A percentile compares a stretch with the other conserved stretches of the same genome.
These are phyloP conservation scores for Drosophila truncata DNA, from an alignment of 1,140 invertebrate species.

Conservation along the genomic window DNA sequence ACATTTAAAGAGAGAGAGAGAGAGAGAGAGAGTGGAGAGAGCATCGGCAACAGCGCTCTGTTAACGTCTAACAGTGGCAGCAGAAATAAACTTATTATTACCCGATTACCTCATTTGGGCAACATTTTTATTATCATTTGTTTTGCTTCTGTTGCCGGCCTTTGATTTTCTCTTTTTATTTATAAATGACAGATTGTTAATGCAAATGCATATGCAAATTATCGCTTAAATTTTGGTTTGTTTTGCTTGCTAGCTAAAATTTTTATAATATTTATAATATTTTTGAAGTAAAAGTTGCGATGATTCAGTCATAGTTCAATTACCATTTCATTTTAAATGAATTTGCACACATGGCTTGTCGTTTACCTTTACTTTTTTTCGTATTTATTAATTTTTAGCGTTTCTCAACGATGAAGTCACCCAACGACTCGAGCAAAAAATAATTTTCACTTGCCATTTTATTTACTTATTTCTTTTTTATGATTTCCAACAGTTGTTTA, in stretches of 20 bases:
- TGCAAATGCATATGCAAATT: conserved; percentile 55
- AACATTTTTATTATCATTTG: conserved; percentile 64
- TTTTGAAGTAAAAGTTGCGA: conserved; percentile 1
- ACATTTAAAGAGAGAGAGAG: conserved; percentile 20
- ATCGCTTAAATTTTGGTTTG: conserved; percentile 25
- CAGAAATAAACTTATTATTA: conserved; percentile 81
- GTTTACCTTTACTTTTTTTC: conserved; percentile 23
- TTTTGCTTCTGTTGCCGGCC: conserved; percentile 43
- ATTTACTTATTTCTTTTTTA: conserved; percentile 45
- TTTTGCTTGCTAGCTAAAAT: conserved; percentile 27
- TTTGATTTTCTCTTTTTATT: conserved; percentile 36
- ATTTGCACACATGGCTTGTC: conserved; percentile 27
- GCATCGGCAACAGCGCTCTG: conserved; percentile 49
- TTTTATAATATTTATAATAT: conserved; percentile 10
- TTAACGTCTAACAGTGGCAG: conserved; percentile 53
- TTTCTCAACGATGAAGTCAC: conserved; percentile 47
- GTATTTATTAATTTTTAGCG: conserved; percentile 20
- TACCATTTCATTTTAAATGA: conserved; percentile 23
- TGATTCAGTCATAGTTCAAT: conserved; percentile 37
- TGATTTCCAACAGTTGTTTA: conserved; percentile 38
- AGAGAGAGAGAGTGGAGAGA: conserved; percentile 39
- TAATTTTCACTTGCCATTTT: conserved; percentile 42
- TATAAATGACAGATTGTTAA: conserved; percentile 63
- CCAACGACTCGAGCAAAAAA: conserved; percentile 20
- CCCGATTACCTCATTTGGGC: conserved; percentile 84